Evolutionary conservation across 53 echinoderm and acorn worm genomes (phyloP).

Genomic region (Mesocentrotus franciscanus): DNA sequence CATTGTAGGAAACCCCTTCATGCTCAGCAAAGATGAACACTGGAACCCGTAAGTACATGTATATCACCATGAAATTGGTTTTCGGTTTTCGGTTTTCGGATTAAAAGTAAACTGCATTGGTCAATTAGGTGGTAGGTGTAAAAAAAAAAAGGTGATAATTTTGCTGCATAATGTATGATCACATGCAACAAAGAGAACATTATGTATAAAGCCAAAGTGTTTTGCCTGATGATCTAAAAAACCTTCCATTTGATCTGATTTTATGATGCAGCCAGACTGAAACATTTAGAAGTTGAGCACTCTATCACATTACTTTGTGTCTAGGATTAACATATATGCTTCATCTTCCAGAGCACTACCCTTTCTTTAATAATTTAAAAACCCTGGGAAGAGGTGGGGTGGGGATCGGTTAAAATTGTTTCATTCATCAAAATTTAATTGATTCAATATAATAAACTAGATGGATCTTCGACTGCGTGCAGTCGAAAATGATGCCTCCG

Average conservation of each 20-base stretch:
- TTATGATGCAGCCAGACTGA: no score
- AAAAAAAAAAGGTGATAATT: no score
- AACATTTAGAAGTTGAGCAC: not conserved
- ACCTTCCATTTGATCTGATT: not conserved
- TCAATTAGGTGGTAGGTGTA: not conserved
- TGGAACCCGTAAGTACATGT: conserved; percentile 88
- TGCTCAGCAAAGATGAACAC: conserved; percentile 91
- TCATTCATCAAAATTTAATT: no score
- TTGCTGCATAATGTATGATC: not conserved
- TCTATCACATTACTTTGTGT: not conserved
- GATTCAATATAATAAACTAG: no score
- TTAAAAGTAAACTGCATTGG: not conserved
- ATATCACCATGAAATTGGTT: not conserved
- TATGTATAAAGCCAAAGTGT: not conserved
- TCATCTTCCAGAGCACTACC: not conserved
- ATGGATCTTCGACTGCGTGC: no score
- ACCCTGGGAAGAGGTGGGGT: no score
- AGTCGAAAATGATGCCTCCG: no score
- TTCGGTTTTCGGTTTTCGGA: no score
- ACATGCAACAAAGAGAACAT: not conserved
- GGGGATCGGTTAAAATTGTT: no score
- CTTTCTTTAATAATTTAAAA: no score
- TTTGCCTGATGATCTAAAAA: not conserved
- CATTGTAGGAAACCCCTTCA: conserved; percentile 92
- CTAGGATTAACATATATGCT: not conserved